phyloP scores from a whole-genome alignment of 1,140 invertebrate species.

The Eupristina koningsbergeri region DNA sequence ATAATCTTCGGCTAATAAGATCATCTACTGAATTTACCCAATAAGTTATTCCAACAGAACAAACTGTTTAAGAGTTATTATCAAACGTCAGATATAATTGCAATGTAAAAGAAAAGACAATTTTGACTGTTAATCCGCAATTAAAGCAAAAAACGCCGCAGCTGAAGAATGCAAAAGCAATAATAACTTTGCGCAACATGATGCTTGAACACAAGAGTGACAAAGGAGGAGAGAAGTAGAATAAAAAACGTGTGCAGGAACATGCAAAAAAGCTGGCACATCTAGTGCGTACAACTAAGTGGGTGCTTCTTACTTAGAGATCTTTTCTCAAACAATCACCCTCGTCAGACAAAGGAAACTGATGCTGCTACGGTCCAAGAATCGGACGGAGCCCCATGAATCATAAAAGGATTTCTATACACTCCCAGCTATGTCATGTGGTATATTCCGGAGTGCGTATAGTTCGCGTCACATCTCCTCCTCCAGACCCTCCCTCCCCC shows the following conservation, averaged over 20 bases:
- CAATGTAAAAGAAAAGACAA: not conserved
- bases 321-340: constrained; percentile 29
- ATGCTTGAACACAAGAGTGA: not conserved
- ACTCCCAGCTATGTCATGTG: constrained; percentile 12
- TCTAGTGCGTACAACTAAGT: no score
- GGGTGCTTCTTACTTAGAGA: no score
- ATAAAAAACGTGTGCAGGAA: not conserved
- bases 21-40: no score
- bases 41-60: no score
- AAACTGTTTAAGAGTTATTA: no score
- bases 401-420: constrained; percentile 33
- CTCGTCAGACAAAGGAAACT: constrained; percentile 29
- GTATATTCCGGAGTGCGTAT: no score
- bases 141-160: not conserved
- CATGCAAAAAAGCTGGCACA: not conserved
- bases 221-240: not conserved
- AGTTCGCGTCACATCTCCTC: no score
- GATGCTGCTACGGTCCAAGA: constrained; percentile 25
- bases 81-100: not conserved
- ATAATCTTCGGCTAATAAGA: no score
- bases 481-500: no score
- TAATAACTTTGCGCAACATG: not conserved
- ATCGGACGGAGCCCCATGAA: not conserved
- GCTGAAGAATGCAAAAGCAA: not conserved
- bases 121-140: not conserved